phyloP scores from a whole-genome alignment of 1,140 invertebrate species.

The Zaprionus africanus region DNA sequence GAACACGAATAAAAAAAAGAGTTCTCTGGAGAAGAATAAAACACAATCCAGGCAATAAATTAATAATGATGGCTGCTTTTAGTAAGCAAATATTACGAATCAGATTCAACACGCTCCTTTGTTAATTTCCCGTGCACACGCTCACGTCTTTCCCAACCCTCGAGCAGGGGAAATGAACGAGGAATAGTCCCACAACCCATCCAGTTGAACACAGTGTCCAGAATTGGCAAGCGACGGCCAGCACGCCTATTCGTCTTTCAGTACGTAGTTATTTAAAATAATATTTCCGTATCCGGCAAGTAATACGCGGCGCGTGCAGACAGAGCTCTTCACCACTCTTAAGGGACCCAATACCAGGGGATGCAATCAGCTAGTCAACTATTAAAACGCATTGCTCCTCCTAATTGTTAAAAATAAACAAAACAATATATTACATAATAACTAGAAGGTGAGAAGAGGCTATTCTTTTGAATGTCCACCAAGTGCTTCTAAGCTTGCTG shows the following conservation, averaged over 20 bases:
- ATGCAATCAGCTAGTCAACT: constrained; percentile 1
- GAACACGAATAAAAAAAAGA: too few relatives aligned
- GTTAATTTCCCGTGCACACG: constrained; percentile 80
- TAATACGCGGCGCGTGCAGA: constrained; percentile 72
- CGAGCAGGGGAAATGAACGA: background rate
- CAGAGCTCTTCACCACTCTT: constrained; percentile 5
- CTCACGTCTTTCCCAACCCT: constrained; percentile 39
- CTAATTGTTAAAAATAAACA: too few relatives aligned
- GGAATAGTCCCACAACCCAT: constrained; percentile 15
- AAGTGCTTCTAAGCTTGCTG: too few relatives aligned
- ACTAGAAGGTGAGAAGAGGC: too few relatives aligned
- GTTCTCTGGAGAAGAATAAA: background rate
- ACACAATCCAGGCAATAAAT: constrained; percentile 50
- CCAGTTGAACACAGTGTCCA: constrained; percentile 26
- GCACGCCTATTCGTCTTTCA: constrained; percentile 35
- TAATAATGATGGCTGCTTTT: constrained; percentile 46
- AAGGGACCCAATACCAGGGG: background rate
- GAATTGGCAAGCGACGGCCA: background rate
- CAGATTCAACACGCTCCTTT: constrained; percentile 74
- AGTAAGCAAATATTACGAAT: constrained; percentile 73
- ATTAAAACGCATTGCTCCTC: background rate
- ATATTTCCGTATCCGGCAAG: constrained; percentile 78
- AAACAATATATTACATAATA: too few relatives aligned
- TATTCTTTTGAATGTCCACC: too few relatives aligned
- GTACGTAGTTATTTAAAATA: constrained; percentile 76